phyloP scores from a whole-genome alignment of 2,888 invertebrate genomes.

The Acronicta leporina region DNA sequence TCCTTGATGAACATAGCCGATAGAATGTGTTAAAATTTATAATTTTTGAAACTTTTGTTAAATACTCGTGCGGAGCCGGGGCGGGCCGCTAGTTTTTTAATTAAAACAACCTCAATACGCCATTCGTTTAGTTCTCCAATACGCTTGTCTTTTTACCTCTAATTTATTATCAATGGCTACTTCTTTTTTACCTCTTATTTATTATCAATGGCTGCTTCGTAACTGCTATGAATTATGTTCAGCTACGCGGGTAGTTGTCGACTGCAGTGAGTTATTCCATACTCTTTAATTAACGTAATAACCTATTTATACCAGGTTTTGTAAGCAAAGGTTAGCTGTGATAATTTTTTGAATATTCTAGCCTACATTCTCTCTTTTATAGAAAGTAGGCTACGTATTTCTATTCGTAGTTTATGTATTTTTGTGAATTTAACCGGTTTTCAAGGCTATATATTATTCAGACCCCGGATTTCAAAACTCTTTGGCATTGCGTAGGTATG shows the following conservation, averaged over 20 bases:
- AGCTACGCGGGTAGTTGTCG: slow-evolving; percentile 16
- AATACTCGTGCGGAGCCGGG: too few species aligned
- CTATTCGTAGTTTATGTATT: too few species aligned
- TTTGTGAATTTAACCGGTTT: too few species aligned
- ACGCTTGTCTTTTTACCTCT: slow-evolving; percentile 11
- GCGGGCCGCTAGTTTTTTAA: too few species aligned
- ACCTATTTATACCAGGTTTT: slow-evolving; percentile 24
- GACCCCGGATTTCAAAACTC: too few species aligned
- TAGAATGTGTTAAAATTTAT: too few species aligned
- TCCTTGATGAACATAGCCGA: too few species aligned
- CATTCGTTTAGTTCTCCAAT: too few species aligned
- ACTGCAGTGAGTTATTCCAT: slow-evolving; percentile 16
- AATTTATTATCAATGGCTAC: slow-evolving; percentile 11
- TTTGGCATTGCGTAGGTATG: too few species aligned
- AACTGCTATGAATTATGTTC: slow-evolving; percentile 36
- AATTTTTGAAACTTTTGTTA: too few species aligned
- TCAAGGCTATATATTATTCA: too few species aligned
- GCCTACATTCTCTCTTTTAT: slow-evolving; percentile 3
- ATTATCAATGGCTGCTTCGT: slow-evolving; percentile 17
- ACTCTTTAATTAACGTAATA: slow-evolving; percentile 48
- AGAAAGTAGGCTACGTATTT: not conserved
- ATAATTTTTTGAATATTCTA: slow-evolving; percentile 24
- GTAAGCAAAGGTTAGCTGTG: slow-evolving; percentile 18
- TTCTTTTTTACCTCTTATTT: slow-evolving; percentile 21
- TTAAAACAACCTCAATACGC: not conserved